phyloP scores from a whole-genome alignment of 2,888 invertebrate genomes.

The Eledone cirrhosa region DNA sequence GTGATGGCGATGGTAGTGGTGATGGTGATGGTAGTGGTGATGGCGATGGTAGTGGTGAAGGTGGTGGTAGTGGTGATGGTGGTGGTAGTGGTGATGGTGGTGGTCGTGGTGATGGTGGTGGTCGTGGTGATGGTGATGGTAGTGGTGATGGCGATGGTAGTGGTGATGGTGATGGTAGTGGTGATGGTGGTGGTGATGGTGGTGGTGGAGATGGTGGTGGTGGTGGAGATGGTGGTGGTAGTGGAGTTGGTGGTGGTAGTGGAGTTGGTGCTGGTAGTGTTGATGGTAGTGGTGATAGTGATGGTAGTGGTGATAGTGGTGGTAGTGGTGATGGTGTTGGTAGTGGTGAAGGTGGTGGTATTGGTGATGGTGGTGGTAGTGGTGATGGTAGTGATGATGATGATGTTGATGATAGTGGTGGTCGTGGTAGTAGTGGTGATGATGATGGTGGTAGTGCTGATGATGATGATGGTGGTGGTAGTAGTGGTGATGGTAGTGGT shows the following conservation, averaged over 20 bases:
- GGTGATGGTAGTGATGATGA: too few species aligned
- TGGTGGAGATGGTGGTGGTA: too few species aligned
- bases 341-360: too few species aligned
- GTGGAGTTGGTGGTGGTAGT: background rate
- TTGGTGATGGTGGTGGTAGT: too few species aligned
- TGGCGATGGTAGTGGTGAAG: conserved; percentile 8
- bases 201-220: too few species aligned
- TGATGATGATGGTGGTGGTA: background rate
- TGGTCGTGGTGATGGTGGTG: too few species aligned
- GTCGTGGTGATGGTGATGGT: conserved; percentile 8
- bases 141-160: conserved; percentile 13
- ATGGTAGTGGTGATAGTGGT: too few species aligned
- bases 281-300: too few species aligned
- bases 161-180: conserved; percentile 13
- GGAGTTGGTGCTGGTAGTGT: background rate
- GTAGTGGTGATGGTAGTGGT: background rate
- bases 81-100: too few species aligned
- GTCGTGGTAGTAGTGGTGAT: background rate
- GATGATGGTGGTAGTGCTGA: background rate
- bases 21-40: background rate
- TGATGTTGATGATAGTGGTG: too few species aligned
- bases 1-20: background rate
- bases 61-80: background rate
- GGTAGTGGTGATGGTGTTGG: too few species aligned
- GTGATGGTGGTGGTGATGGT: conserved; percentile 8